These are phyloP conservation scores for Columba livia DNA, from an alignment of 2,113 vertebrate species.

Conservation along the genomic window DNA sequence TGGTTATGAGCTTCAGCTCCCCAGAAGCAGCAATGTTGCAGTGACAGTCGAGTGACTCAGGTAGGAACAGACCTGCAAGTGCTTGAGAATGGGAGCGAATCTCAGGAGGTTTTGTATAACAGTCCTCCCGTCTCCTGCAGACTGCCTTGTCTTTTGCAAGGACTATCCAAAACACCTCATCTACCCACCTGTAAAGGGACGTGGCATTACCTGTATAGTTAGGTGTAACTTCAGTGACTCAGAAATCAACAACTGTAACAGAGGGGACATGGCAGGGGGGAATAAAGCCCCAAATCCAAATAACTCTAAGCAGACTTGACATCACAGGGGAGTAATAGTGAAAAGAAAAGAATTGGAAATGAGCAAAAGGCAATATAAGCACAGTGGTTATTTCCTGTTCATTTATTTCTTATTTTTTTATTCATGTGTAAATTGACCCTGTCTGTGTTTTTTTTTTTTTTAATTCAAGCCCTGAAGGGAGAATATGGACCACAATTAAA, in stretches of 20 bases:
- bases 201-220: neutral
- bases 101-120: neutral
- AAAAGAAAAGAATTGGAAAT: neutral
- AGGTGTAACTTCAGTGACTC: neutral
- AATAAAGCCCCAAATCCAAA: neutral
- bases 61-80: neutral
- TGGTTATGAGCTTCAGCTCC: neutral
- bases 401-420: constrained; percentile 5
- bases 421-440: constrained; percentile 22
- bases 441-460: constrained; percentile 48
- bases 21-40: neutral
- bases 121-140: neutral
- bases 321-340: neutral
- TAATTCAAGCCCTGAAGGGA: neutral
- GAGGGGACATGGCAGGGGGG: neutral
- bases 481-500: neutral
- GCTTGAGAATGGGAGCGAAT: neutral
- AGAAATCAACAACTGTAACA: constrained; percentile 20
- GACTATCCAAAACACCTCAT: neutral
- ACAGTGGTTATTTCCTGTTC: constrained; percentile 49
- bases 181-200: neutral
- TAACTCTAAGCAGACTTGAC: neutral
- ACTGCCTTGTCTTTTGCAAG: neutral
- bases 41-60: neutral
- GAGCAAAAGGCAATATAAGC: neutral